Conservation (phyloP, 2,797 vertebrate genomes). For the Crocidura indochinensis region DNA sequence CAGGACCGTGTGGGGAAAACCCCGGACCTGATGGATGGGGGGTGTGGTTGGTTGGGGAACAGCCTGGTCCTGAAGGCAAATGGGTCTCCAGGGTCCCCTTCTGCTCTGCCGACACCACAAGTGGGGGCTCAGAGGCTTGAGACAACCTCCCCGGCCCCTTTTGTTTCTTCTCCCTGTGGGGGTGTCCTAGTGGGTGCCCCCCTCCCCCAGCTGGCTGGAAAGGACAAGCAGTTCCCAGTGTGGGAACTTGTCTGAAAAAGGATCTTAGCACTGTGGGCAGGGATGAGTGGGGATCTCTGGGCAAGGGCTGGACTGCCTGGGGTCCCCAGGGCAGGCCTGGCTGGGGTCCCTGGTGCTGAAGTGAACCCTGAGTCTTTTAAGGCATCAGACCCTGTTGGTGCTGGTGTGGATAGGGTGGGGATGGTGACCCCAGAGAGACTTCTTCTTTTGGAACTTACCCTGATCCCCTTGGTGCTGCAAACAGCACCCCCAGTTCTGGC, state of each 20-base stretch:
- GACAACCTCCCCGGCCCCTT: not conserved
- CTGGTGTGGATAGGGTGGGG: too few species aligned
- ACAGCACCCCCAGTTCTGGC: not conserved
- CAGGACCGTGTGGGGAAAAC: not conserved
- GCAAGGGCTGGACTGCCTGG: too few species aligned
- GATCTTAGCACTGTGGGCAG: not conserved
- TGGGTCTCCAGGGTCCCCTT: not conserved
- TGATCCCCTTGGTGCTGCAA: not conserved
- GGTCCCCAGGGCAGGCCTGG: too few species aligned
- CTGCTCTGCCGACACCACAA: not conserved
- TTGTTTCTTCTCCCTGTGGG: slow-evolving; percentile 43
- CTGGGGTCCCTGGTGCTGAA: too few species aligned
- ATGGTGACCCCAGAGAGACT: too few species aligned
- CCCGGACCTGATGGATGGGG: not conserved
- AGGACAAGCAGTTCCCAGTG: too few species aligned
- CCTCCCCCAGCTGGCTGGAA: too few species aligned
- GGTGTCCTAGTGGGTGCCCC: not conserved
- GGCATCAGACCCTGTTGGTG: too few species aligned
- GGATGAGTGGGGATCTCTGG: too few species aligned
- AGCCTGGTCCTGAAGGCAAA: not conserved
- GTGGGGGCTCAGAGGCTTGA: too few species aligned
- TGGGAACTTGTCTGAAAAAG: slow-evolving; percentile 3
- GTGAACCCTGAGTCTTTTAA: too few species aligned
- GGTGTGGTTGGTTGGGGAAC: not conserved
- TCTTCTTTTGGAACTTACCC: too few species aligned